A percentile compares a stretch with the other conserved stretches of the same genome.
phyloP scores from a whole-genome alignment of 1,140 invertebrate species.

The Venustaconcha ellipsiformis region DNA sequence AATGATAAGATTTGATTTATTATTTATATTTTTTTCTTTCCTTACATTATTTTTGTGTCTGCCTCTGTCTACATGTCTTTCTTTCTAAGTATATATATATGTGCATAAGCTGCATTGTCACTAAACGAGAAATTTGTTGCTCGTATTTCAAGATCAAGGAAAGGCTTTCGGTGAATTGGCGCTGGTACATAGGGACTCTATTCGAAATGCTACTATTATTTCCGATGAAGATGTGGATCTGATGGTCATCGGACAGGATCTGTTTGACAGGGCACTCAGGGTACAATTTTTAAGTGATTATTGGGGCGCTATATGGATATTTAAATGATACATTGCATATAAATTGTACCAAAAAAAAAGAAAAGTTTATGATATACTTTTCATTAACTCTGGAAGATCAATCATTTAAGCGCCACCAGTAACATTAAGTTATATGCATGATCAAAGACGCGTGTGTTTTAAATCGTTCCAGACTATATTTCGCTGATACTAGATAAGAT shows the following conservation, averaged over 20 bases:
- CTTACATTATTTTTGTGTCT: too few relatives aligned
- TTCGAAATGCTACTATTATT: constrained; percentile 63
- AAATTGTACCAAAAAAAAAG: not conserved
- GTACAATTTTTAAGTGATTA: constrained; percentile 31
- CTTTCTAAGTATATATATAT: not conserved
- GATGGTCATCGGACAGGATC: constrained; percentile 57
- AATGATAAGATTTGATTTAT: too few relatives aligned
- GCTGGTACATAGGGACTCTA: constrained; percentile 56
- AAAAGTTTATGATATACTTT: too few relatives aligned
- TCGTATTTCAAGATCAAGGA: constrained; percentile 48
- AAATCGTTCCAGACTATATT: too few relatives aligned
- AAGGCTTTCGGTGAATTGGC: constrained; percentile 65
- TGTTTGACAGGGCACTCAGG: constrained; percentile 63
- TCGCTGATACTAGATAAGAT: too few relatives aligned
- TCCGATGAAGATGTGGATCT: constrained; percentile 59
- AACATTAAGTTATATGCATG: too few relatives aligned
- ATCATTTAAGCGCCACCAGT: too few relatives aligned
- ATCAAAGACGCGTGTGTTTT: too few relatives aligned
- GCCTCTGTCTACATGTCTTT: too few relatives aligned
- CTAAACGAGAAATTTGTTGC: not conserved
- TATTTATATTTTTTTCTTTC: too few relatives aligned
- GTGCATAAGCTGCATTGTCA: not conserved
- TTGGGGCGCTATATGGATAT: not conserved
- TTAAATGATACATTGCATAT: not conserved
- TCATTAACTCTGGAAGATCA: too few relatives aligned